A percentile compares a stretch with the other conserved stretches of the same genome.
phyloP scores from a whole-genome alignment of 2,888 invertebrate species.

The Lymantria dispar region DNA sequence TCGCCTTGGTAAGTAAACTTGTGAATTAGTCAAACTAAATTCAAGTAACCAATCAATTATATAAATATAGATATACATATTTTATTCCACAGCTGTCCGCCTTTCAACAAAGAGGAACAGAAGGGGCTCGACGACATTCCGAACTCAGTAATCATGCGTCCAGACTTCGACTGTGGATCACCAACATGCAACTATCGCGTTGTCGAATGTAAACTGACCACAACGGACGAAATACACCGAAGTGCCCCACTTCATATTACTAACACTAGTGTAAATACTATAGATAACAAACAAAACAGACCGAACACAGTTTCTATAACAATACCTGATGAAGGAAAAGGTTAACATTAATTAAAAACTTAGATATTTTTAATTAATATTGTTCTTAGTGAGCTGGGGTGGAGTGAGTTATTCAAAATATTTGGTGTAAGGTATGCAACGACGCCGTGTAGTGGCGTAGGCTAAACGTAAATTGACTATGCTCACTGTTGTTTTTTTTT shows the following conservation, averaged over 20 bases:
- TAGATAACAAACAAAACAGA: slow-evolving; percentile 45
- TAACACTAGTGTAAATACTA: slow-evolving; percentile 43
- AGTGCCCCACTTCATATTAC: slow-evolving; percentile 29
- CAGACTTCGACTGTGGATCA: slow-evolving; percentile 71
- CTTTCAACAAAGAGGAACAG: slow-evolving; percentile 70
- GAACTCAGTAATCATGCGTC: slow-evolving; percentile 59
- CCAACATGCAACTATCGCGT: slow-evolving; percentile 72
- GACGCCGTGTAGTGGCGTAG: slow-evolving; percentile 13
- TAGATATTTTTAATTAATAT: slow-evolving; percentile 45
- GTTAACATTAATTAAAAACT: slow-evolving; percentile 48
- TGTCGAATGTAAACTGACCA: slow-evolving; percentile 76
- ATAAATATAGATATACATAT: background rate
- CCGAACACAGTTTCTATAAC: slow-evolving; percentile 83
- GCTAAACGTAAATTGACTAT: background rate
- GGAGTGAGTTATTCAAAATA: slow-evolving; percentile 20
- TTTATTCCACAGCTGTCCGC: slow-evolving; percentile 61
- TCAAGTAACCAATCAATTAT: too few species aligned
- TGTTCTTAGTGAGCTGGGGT: slow-evolving; percentile 41
- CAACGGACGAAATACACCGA: slow-evolving; percentile 64
- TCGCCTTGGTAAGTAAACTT: too few species aligned
- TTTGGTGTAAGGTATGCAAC: slow-evolving; percentile 35
- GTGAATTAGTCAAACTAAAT: too few species aligned
- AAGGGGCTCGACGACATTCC: slow-evolving; percentile 64
- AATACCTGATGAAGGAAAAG: slow-evolving; percentile 82
- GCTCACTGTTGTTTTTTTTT: background rate